A percentile compares a stretch with the other conserved stretches of the same genome.
Evolutionary conservation across 2,113 vertebrate species (phyloP).

Genomic region (Epinephelus lanceolatus): DNA sequence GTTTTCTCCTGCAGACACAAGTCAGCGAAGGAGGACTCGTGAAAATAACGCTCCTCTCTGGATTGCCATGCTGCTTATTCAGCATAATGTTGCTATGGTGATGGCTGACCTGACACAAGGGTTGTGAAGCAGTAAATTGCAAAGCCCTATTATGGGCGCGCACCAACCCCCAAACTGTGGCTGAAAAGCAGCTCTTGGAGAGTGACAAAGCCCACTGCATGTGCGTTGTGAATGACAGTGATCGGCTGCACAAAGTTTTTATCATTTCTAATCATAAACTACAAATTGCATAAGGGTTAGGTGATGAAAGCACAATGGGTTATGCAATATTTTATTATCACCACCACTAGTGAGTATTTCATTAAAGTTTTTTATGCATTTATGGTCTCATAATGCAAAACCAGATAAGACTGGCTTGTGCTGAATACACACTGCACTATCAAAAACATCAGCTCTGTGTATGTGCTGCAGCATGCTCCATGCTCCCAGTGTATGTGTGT

Average conservation of each 20-base stretch:
- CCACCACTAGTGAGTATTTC: neutral
- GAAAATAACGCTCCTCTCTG: conserved; percentile 50
- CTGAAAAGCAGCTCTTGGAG: conserved; percentile 35
- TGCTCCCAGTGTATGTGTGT: neutral
- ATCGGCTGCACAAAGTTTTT: neutral
- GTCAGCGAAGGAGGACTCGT: conserved; percentile 32
- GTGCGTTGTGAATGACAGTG: neutral
- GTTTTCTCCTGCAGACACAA: conserved; percentile 18
- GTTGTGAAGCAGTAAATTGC: conserved; percentile 60
- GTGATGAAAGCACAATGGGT: neutral
- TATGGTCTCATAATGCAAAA: conserved; percentile 6
- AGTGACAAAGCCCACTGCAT: conserved; percentile 9
- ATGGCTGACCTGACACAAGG: conserved; percentile 68
- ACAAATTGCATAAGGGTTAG: neutral
- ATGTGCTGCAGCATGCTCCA: conserved; percentile 21
- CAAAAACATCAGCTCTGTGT: conserved; percentile 22
- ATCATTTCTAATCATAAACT: neutral
- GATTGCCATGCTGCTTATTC: conserved; percentile 69
- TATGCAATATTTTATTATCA: neutral
- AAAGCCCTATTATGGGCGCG: conserved; percentile 48
- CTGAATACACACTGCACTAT: neutral
- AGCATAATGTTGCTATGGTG: conserved; percentile 79
- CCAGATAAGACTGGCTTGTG: conserved; percentile 33
- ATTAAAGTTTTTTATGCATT: conserved; percentile 10
- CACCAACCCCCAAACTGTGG: conserved; percentile 53